A percentile compares a stretch with the other conserved stretches of the same genome.
These are phyloP conservation scores for Paraescarpia echinospica DNA, from an alignment of 1,140 invertebrate genomes.

Conservation along the genomic window DNA sequence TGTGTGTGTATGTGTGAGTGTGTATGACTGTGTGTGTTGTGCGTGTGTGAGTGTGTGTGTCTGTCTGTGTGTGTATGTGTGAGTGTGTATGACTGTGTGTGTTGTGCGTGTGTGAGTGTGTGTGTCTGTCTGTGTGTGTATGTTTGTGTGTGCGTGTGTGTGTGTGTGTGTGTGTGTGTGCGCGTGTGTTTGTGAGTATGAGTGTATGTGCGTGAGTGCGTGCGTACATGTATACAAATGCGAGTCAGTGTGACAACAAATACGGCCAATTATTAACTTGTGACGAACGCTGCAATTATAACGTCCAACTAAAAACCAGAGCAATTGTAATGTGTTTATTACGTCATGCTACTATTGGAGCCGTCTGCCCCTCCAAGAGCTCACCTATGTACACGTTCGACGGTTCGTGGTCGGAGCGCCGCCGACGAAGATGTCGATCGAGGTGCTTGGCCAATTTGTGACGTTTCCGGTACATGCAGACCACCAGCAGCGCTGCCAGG, in stretches of 20 bases:
- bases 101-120: not conserved
- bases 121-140: not conserved
- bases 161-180: no score
- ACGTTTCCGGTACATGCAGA: conserved; percentile 14
- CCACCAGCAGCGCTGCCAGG: conserved; percentile 18
- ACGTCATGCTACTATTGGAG: not conserved
- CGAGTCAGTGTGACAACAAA: no score
- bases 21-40: no score
- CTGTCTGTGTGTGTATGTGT: no score
- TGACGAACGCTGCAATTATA: no score
- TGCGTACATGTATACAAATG: not conserved
- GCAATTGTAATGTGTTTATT: no score
- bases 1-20: not conserved
- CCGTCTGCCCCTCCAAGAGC: not conserved
- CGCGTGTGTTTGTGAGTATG: no score
- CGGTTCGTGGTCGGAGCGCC: not conserved
- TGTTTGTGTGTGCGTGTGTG: no score
- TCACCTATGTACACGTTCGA: not conserved
- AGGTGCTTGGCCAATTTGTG: conserved; percentile 13
- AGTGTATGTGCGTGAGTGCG: not conserved
- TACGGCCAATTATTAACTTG: no score
- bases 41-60: no score
- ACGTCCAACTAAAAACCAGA: no score
- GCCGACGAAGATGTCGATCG: not conserved
- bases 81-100: no score